Conservation (phyloP, 2,888 invertebrate species). For the Caenorhabditis uteleia region DNA sequence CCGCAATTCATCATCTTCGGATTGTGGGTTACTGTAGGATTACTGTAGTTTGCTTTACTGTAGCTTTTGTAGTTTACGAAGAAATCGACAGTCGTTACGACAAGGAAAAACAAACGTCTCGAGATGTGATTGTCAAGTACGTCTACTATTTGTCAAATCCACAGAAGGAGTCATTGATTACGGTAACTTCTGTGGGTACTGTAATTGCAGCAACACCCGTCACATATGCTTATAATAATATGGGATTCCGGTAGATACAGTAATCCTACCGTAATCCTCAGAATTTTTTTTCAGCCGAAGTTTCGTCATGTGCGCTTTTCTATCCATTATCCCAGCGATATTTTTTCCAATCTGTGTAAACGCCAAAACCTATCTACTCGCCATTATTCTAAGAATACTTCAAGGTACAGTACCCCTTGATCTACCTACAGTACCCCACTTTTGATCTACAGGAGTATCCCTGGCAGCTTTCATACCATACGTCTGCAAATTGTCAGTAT, state of each 20-base stretch:
- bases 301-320: constrained; percentile 40
- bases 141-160: constrained; percentile 47
- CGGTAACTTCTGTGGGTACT: constrained; percentile 42
- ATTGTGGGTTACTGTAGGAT: constrained; percentile 38
- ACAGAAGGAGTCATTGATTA: constrained; percentile 42
- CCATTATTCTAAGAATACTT: constrained; percentile 44
- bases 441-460: constrained; percentile 26
- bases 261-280: background rate
- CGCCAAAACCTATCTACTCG: constrained; percentile 41
- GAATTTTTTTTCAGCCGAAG: constrained; percentile 35
- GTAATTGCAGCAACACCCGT: constrained; percentile 39
- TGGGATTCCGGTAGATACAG: constrained; percentile 34
- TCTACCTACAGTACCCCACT: background rate
- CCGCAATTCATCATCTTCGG: constrained; percentile 46
- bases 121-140: constrained; percentile 31
- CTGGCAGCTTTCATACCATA: constrained; percentile 47
- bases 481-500: constrained; percentile 45
- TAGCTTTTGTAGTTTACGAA: constrained; percentile 34
- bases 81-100: constrained; percentile 35
- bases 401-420: constrained; percentile 31
- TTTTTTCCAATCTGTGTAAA: constrained; percentile 44
- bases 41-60: constrained; percentile 11
- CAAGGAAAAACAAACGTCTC: constrained; percentile 15
- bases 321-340: constrained; percentile 44
- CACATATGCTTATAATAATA: constrained; percentile 41